Percentiles rank a stretch among this genome's conserved stretches.
phyloP scores from a whole-genome alignment of 1,140 invertebrate genomes.

The Drosophila grimshawi region DNA sequence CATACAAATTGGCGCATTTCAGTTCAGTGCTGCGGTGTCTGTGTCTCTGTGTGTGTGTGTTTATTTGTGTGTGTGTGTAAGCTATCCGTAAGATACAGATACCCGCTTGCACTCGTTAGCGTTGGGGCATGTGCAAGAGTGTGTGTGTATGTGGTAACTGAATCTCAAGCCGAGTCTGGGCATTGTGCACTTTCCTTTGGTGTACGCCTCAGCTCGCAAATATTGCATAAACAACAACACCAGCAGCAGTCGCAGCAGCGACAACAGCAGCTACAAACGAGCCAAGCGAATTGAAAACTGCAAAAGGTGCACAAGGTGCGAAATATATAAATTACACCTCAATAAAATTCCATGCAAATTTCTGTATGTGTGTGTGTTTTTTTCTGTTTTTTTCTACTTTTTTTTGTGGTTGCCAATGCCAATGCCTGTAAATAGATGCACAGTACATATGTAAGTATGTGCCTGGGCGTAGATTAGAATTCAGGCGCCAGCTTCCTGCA shows the following conservation, averaged over 20 bases:
- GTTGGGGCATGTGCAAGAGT: constrained; percentile 7
- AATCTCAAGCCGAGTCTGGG: constrained; percentile 3
- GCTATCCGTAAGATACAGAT: constrained; percentile 67
- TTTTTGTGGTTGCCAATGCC: constrained; percentile 10
- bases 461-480: constrained; percentile 24
- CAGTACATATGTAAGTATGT: constrained; percentile 1
- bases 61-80: constrained; percentile 32
- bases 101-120: constrained; percentile 75
- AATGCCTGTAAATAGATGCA: constrained; percentile 17
- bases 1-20: constrained; percentile 82
- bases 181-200: constrained; percentile 44
- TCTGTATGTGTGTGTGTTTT: background rate
- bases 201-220: constrained; percentile 45
- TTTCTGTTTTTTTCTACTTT: constrained; percentile 39
- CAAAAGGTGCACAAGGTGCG: constrained; percentile 41
- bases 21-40: constrained; percentile 12
- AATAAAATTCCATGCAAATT: constrained; percentile 71
- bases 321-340: constrained; percentile 75
- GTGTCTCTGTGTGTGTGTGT: background rate
- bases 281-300: constrained; percentile 58
- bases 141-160: constrained; percentile 5
- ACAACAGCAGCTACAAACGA: constrained; percentile 24
- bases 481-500: background rate
- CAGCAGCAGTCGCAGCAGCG: background rate
- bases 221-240: constrained; percentile 69